Base-by-base conservation (phyloP, 37 sponge, comb jelly and placozoan species). In the Petrosia ficiformis region DNA sequence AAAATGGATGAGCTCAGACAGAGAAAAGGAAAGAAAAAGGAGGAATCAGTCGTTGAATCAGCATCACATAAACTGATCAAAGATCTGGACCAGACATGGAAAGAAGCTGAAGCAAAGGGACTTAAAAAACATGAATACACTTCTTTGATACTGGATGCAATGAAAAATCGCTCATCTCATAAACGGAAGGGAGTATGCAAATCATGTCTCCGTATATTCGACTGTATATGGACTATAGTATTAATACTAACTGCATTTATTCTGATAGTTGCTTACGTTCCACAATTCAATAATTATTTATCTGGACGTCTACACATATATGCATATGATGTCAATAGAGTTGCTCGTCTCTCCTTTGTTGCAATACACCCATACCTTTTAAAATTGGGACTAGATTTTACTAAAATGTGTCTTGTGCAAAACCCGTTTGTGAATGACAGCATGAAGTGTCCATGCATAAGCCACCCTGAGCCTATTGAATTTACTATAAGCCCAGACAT, bases 351-450 rank as follows among this genome's bases (percentile, higher is more conserved):
- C 14, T 11, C 63, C 14, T 61, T n/a, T n/a, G 5, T 61, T 5
- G 28, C 28, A 8, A 61, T n/a, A n/a, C 28, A 61, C n/a, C 63
- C 63, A n/a, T 22, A 61, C 63, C 28, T 61, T n/a, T 5, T 26
- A 29, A n/a, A 5, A 5, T n/a, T 61, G 14, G 63, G 63, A 61
- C 14, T 61, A n/a, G 63, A 61, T 22, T 29, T 61, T 8, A n/a
- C 63, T 26, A 11, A 22, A n/a, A 11, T n/a, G 5, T 61, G 63
- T 61, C 28, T n/a, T 22, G 6, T 11, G 11, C 5, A 11, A 5
- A 61, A 61, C 63, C 63, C 63, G 6, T 22, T 61, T 5, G 63
- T 61, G 14, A 61, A 61, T 29, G 63, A 61, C 5, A 61, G 28
- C 6, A 5, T 61, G 28, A n/a, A 26, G 25, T 61, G 63, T 61